Evolutionary conservation across 2,888 invertebrate species (phyloP).

Genomic region (Lysandra coridon): DNA sequence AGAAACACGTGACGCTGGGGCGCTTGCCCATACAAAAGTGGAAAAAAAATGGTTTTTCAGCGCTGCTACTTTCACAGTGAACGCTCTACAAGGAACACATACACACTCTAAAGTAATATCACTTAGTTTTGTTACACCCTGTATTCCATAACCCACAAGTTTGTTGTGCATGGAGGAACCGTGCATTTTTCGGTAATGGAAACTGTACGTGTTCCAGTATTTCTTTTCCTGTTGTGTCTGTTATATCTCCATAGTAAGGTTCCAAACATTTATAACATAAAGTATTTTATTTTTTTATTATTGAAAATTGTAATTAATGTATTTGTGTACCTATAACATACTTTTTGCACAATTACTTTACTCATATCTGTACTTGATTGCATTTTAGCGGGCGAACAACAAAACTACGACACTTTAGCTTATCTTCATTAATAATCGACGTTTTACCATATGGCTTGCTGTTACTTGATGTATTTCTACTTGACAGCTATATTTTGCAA

Average conservation of each 20-base stretch:
- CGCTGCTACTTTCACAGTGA: too few relatives aligned
- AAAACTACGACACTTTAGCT: slow-evolving; percentile 5
- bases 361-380: slow-evolving; percentile 15
- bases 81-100: too few relatives aligned
- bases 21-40: too few relatives aligned
- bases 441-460: slow-evolving; percentile 9
- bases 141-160: too few relatives aligned
- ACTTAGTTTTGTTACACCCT: too few relatives aligned
- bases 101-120: too few relatives aligned
- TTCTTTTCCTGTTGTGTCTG: too few relatives aligned
- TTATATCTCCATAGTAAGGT: too few relatives aligned
- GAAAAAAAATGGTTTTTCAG: too few relatives aligned
- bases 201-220: too few relatives aligned
- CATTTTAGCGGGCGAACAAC: slow-evolving; percentile 4
- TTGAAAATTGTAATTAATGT: neutral
- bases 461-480: slow-evolving; percentile 2
- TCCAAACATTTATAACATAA: neutral
- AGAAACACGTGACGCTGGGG: too few relatives aligned
- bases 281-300: neutral
- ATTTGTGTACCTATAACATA: neutral
- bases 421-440: slow-evolving; percentile 16
- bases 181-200: too few relatives aligned
- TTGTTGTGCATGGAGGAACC: neutral
- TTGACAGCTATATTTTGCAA: slow-evolving; percentile 15
- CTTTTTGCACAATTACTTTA: neutral